These are phyloP conservation scores for Tethea ocularis DNA, from an alignment of 2,888 invertebrate genomes.

Conservation along the genomic window DNA sequence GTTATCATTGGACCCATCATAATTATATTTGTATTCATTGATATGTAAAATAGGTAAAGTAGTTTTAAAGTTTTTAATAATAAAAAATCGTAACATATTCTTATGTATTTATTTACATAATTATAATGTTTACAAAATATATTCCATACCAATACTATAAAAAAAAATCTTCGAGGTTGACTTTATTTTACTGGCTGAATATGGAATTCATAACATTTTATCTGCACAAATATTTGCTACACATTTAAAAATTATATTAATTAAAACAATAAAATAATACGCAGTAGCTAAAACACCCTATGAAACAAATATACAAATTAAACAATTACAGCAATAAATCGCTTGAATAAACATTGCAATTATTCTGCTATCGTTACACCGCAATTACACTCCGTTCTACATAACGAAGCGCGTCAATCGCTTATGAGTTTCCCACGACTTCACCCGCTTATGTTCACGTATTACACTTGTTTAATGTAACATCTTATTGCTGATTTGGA, in stretches of 20 bases:
- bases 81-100: too few species aligned
- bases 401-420: conserved; percentile 61
- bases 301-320: not conserved
- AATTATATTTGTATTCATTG: not conserved
- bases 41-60: not conserved
- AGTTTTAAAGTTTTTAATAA: not conserved
- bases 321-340: not conserved
- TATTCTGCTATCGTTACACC: conserved; percentile 43
- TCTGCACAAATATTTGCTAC: too few species aligned
- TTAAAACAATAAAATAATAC: too few species aligned
- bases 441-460: conserved; percentile 5
- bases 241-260: too few species aligned
- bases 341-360: conserved; percentile 5
- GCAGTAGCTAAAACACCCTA: not conserved
- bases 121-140: too few species aligned
- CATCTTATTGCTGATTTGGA: not conserved
- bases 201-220: too few species aligned
- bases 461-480: not conserved
- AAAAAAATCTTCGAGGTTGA: too few species aligned
- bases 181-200: too few species aligned
- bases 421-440: conserved; percentile 57
- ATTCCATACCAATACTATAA: too few species aligned
- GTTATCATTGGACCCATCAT: too few species aligned
- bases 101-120: too few species aligned
- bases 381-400: conserved; percentile 60